phyloP scores from a whole-genome alignment of 2,113 vertebrate species.

The Labeo catla region DNA sequence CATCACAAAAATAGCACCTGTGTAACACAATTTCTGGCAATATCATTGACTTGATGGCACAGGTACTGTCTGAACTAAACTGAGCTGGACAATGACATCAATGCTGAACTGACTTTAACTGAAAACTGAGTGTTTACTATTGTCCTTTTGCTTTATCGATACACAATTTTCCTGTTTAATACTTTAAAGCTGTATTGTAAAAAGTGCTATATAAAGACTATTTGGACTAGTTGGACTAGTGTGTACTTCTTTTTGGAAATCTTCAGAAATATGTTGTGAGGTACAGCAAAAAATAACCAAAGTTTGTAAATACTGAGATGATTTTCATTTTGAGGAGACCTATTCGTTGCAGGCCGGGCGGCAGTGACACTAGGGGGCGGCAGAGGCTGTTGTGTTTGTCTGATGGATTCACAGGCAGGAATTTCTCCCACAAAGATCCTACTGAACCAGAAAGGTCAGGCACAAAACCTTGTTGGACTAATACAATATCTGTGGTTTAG shows the following conservation, averaged over 20 bases:
- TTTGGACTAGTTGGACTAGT: too few species aligned
- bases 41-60: too few species aligned
- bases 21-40: neutral
- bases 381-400: constrained; percentile 66
- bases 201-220: too few species aligned
- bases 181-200: too few species aligned
- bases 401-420: neutral
- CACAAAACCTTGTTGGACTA: neutral
- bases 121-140: too few species aligned
- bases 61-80: too few species aligned
- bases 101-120: too few species aligned
- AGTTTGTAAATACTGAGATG: neutral
- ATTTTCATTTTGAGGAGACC: neutral
- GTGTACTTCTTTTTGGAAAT: neutral
- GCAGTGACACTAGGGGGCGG: constrained; percentile 69
- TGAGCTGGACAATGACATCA: too few species aligned
- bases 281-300: neutral
- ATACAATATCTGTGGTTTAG: neutral
- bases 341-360: neutral
- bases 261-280: neutral
- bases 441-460: neutral
- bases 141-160: too few species aligned
- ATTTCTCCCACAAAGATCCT: neutral
- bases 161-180: too few species aligned
- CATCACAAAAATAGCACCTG: neutral